Conservation (phyloP, 2,797 vertebrate species). For the Coilia nasus region DNA sequence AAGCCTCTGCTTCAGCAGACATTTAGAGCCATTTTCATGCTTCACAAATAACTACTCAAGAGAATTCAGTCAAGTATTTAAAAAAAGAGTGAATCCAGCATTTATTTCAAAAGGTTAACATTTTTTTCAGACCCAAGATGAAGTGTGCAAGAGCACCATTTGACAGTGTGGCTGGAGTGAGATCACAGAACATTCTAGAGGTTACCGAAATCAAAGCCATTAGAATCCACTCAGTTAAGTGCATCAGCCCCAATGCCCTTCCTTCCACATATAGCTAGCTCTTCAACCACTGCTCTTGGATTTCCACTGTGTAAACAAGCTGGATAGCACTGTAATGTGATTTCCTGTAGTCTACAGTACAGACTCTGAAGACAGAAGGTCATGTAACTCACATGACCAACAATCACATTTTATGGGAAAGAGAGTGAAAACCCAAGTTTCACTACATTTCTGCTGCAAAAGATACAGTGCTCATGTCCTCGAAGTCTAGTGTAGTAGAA, state of each 20-base stretch:
- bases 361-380: not conserved
- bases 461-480: not conserved
- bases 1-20: not conserved
- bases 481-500: not conserved
- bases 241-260: constrained; percentile 11
- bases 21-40: not conserved
- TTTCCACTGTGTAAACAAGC: constrained; percentile 13
- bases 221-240: not conserved
- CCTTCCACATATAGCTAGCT: not conserved
- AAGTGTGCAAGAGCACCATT: constrained; percentile 32
- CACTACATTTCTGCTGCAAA: not conserved
- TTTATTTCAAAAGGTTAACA: constrained; percentile 65
- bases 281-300: not conserved
- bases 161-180: constrained; percentile 47
- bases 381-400: not conserved
- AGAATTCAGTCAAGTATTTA: constrained; percentile 39
- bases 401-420: constrained; percentile 6
- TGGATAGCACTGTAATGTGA: not conserved
- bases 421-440: not conserved
- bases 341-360: not conserved
- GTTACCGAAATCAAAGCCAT: not conserved
- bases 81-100: constrained; percentile 57
- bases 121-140: constrained; percentile 31
- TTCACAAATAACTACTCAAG: not conserved
- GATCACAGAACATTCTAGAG: constrained; percentile 25